These are phyloP conservation scores for Drosophila elegans DNA, from an alignment of 1,140 invertebrate genomes.

Conservation along the genomic window DNA sequence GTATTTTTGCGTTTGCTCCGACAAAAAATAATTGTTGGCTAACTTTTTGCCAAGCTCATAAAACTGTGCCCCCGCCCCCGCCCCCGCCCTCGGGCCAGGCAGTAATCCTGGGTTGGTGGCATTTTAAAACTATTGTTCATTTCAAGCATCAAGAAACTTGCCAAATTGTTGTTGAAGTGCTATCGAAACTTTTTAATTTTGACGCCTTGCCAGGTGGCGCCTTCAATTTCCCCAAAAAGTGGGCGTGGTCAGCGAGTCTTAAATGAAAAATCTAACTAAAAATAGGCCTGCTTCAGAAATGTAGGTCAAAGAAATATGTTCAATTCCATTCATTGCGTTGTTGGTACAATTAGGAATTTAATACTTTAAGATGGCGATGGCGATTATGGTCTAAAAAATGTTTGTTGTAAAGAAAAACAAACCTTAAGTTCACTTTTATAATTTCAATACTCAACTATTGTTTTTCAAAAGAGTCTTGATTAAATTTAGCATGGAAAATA, in stretches of 20 bases:
- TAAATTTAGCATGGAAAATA: too few species aligned
- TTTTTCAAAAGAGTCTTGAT: too few species aligned
- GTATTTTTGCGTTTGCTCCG: slow-evolving; percentile 56
- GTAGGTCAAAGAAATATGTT: too few species aligned
- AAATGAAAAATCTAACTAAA: background rate
- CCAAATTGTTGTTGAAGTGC: slow-evolving; percentile 61
- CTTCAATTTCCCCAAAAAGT: background rate
- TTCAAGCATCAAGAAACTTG: slow-evolving; percentile 66
- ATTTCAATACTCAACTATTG: too few species aligned
- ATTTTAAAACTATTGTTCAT: slow-evolving; percentile 68
- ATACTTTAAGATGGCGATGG: too few species aligned
- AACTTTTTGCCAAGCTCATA: slow-evolving; percentile 62
- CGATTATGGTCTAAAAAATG: too few species aligned
- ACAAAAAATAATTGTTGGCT: slow-evolving; percentile 63
- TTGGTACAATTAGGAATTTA: too few species aligned
- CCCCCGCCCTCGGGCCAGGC: slow-evolving; percentile 12
- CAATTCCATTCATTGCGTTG: too few species aligned
- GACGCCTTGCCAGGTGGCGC: slow-evolving; percentile 55
- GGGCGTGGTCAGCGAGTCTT: background rate
- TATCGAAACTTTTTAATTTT: slow-evolving; percentile 64
- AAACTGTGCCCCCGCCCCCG: slow-evolving; percentile 27
- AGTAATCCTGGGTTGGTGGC: slow-evolving; percentile 48
- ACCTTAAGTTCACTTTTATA: too few species aligned
- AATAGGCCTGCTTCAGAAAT: too few species aligned
- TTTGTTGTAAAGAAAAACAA: too few species aligned